phyloP scores from a whole-genome alignment of 30 jellyfish, hydroid and myxozoan genomes.

The Hydra vulgaris region DNA sequence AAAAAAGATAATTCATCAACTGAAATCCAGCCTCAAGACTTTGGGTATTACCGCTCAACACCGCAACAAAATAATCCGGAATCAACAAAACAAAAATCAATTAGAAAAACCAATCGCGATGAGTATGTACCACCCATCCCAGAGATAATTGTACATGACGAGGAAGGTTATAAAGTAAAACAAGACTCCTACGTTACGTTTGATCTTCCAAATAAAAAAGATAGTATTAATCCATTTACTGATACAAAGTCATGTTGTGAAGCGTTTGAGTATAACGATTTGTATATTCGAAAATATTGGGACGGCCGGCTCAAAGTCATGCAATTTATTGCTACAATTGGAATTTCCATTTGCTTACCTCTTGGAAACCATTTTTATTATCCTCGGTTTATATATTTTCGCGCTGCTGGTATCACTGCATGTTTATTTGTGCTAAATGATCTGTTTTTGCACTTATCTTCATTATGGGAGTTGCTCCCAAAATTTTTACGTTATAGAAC shows the following conservation, averaged over 20 bases:
- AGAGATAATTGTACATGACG: not conserved
- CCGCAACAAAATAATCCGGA: not conserved
- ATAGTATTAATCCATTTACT: not conserved
- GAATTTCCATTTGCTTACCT: conserved; percentile 7
- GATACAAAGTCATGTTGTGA: not conserved
- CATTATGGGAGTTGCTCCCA: conserved; percentile 15
- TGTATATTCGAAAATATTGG: conserved; percentile 25
- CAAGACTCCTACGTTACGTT: not conserved
- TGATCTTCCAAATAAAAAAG: not conserved
- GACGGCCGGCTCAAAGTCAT: conserved; percentile 22
- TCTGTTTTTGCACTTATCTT: conserved; percentile 17
- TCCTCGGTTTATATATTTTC: conserved; percentile 10
- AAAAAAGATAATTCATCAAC: not conserved
- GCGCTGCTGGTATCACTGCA: not conserved
- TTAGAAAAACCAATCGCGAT: not conserved
- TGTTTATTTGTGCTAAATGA: conserved; percentile 3
- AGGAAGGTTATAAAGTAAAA: not conserved
- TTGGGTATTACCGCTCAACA: not conserved
- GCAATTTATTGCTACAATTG: conserved; percentile 14
- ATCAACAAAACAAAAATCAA: not conserved
- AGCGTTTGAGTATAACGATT: not conserved
- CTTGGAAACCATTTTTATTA: not conserved
- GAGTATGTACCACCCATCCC: not conserved
- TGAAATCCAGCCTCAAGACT: not conserved
- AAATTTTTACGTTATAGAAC: not conserved